These are phyloP conservation scores for Oreamnos americanus DNA, from an alignment of 2,113 vertebrate genomes.

Conservation along the genomic window DNA sequence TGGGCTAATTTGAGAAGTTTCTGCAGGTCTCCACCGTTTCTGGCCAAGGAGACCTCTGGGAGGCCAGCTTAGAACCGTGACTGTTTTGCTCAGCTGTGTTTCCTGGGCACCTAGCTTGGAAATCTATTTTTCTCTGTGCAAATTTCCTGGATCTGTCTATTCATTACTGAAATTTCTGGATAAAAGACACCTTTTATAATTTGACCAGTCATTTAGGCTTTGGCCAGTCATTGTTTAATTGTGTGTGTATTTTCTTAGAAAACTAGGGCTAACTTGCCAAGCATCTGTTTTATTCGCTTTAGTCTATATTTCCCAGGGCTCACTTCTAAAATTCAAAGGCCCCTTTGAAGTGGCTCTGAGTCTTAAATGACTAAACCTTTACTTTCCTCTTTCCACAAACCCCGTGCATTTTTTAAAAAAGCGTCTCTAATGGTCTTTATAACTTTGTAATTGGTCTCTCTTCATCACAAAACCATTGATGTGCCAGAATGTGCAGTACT, in stretches of 20 bases:
- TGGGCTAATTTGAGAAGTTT: slow-evolving; percentile 1
- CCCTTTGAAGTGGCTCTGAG: not conserved
- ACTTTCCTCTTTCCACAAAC: slow-evolving; percentile 9
- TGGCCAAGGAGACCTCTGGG: not conserved
- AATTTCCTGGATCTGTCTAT: not conserved
- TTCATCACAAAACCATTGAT: not conserved
- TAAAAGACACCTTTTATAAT: not conserved
- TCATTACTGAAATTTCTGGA: slow-evolving; percentile 2
- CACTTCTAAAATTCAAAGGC: not conserved
- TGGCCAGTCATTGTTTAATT: not conserved
- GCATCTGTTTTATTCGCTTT: not conserved
- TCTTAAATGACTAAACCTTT: not conserved
- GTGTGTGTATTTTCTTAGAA: not conserved
- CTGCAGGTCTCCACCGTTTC: not conserved
- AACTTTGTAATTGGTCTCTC: not conserved
- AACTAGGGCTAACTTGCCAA: not conserved
- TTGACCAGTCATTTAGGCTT: not conserved
- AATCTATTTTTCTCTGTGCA: not conserved
- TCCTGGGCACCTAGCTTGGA: not conserved
- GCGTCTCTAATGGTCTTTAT: not conserved
- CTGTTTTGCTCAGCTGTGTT: not conserved
- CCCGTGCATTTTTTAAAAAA: not conserved
- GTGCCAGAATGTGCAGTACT: not conserved
- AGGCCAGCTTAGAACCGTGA: not conserved
- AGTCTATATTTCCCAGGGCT: not conserved